Evolutionary conservation across 2,113 vertebrate genomes (phyloP).

Genomic region (Oxyruncus cristatus): DNA sequence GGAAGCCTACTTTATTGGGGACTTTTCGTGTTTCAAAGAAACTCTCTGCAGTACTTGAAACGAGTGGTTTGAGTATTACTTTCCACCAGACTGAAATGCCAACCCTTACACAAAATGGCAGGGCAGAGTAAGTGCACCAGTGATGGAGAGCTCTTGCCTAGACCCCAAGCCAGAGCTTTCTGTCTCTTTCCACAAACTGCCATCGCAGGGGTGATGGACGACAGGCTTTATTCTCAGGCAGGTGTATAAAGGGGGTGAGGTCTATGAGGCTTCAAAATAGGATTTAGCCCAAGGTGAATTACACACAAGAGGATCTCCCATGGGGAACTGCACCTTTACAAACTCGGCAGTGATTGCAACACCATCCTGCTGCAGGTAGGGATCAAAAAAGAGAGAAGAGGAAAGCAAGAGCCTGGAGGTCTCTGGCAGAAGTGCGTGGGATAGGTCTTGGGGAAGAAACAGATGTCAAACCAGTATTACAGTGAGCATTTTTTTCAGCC

Average conservation of each 20-base stretch:
- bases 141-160: background rate
- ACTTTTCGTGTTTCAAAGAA: conserved; percentile 11
- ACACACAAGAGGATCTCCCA: background rate
- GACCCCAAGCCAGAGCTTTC: background rate
- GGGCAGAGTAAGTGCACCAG: background rate
- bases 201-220: background rate
- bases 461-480: background rate
- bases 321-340: background rate
- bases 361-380: background rate
- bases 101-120: background rate
- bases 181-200: background rate
- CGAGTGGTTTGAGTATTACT: background rate
- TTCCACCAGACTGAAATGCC: background rate
- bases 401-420: background rate
- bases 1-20: conserved; percentile 1
- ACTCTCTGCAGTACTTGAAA: background rate
- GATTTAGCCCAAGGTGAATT: background rate
- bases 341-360: rapidly evolving
- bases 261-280: background rate
- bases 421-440: background rate
- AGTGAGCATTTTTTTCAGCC: background rate
- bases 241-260: background rate
- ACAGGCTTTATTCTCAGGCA: background rate
- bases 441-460: background rate
- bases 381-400: background rate